Conservation (phyloP, 2,888 invertebrate genomes). For the Sepioteuthis lessoniana region DNA sequence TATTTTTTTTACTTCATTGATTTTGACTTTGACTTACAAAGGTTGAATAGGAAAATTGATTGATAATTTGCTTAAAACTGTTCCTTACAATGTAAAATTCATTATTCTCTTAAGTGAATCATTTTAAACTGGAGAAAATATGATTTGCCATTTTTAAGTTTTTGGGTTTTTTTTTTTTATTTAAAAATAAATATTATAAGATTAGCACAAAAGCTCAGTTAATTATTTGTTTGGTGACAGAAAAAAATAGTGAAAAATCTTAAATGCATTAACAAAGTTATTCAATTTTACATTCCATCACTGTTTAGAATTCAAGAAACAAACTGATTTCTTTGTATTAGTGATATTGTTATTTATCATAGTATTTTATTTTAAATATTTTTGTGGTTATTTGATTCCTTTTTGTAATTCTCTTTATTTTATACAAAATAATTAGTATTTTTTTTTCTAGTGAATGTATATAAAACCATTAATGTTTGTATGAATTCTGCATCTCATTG, state of each 20-base stretch:
- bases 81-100: background rate
- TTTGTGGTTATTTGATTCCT: background rate
- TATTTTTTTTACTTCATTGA: background rate
- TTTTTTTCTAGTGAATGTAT: background rate
- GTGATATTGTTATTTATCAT: background rate
- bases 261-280: constrained; percentile 6
- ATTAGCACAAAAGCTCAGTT: background rate
- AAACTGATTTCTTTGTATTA: background rate
- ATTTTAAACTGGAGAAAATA: background rate
- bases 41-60: background rate
- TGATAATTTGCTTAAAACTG: background rate
- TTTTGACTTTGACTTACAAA: background rate
- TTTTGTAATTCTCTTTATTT: background rate
- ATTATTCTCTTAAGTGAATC: background rate
- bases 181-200: background rate
- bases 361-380: background rate
- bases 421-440: background rate
- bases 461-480: background rate
- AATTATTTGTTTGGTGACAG: background rate
- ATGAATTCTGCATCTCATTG: constrained; percentile 18
- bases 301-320: background rate
- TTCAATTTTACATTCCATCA: background rate
- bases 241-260: background rate
- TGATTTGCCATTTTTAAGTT: background rate
- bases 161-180: background rate